Base-by-base conservation (phyloP, 2,113 vertebrate genomes). In the Lycaon pictus region DNA sequence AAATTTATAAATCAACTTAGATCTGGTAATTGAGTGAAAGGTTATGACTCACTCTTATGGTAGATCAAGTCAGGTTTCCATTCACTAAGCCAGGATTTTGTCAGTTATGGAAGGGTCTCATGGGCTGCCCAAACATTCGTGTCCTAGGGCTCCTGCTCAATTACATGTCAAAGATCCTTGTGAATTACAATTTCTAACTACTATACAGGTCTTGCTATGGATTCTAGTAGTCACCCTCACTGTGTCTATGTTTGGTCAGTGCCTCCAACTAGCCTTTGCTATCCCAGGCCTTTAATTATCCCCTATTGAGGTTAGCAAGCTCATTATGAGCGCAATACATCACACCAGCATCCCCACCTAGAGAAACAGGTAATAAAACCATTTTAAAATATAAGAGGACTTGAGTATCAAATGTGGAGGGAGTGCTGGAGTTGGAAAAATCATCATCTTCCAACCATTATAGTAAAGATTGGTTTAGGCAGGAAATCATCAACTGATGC, bases 371-470 rank as follows among this genome's bases (percentile, higher is more conserved):
- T 19, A 56, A 69, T 74, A 85, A 93, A 80, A 23, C 53, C 92
- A 43, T 67, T 92, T 92, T 81, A 55, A 96, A 92, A 94, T 43
- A 77, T 76, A 90, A 96, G 76, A 53, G 12, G 9, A 10, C 29
- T 27, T 51, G 51, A 63, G 27, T 43, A 80, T 53, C 13, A 10
- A 88, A 72, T 62, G 23, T 25, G 19, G 55, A 88, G 8, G 74
- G 63, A 88, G 74, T 2, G 3, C 16, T 88, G 15, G 74, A 58
- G 65, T 71, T 88, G 55, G 37, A 82, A 94, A 88, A 88, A 88
- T 69, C 29, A 71, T 77, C 12, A 71, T 77, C 96, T 89, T 90
- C 43, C 35, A 96, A 27, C 20, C 62, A 94, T 69, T 69, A 12
- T 15, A 85, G 17, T 51, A 86, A 96, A 92, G 48, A 82, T 2